Percentiles rank a stretch among this genome's conserved stretches.
Conservation (phyloP, 2,113 vertebrate genomes). For the Mandrillus leucophaeus region DNA sequence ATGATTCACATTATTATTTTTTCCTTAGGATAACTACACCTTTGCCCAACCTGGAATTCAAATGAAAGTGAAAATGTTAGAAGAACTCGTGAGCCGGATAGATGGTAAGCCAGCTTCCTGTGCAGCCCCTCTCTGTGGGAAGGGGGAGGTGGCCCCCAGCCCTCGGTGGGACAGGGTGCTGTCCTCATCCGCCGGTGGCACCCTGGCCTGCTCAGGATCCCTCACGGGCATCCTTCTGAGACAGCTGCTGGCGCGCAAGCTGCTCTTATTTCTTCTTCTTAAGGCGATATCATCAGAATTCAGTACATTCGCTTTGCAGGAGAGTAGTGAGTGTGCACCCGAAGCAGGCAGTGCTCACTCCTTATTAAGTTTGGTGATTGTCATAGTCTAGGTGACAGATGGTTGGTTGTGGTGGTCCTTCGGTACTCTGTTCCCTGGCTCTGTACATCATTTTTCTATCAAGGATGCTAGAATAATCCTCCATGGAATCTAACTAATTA, state of each 20-base stretch:
- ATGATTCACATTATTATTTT: neutral
- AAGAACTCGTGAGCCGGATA: slow-evolving; percentile 97
- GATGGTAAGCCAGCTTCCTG: slow-evolving; percentile 89
- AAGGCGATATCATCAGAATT: slow-evolving; percentile 80
- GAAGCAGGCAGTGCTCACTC: slow-evolving; percentile 74
- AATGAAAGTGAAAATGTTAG: slow-evolving; percentile 95
- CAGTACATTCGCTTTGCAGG: slow-evolving; percentile 78
- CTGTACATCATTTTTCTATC: slow-evolving; percentile 72
- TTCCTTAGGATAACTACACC: slow-evolving; percentile 95
- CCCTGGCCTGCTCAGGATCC: slow-evolving; percentile 62
- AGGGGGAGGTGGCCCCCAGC: neutral
- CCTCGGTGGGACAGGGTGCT: neutral
- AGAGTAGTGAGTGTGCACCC: slow-evolving; percentile 6
- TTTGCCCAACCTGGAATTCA: slow-evolving; percentile 99
- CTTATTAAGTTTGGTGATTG: slow-evolving; percentile 69
- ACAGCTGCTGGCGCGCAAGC: slow-evolving; percentile 71
- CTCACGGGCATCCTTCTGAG: slow-evolving; percentile 62
- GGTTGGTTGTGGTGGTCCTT: slow-evolving; percentile 77
- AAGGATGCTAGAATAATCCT: slow-evolving; percentile 80
- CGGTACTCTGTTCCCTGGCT: slow-evolving; percentile 71
- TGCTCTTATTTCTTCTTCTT: slow-evolving; percentile 81
- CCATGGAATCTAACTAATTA: slow-evolving; percentile 84
- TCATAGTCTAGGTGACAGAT: slow-evolving; percentile 63
- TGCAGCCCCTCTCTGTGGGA: rapidly evolving
- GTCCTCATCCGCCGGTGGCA: slow-evolving; percentile 52